Evolutionary conservation across 2,797 vertebrate genomes (phyloP).

Genomic region (Alcedo atthis): DNA sequence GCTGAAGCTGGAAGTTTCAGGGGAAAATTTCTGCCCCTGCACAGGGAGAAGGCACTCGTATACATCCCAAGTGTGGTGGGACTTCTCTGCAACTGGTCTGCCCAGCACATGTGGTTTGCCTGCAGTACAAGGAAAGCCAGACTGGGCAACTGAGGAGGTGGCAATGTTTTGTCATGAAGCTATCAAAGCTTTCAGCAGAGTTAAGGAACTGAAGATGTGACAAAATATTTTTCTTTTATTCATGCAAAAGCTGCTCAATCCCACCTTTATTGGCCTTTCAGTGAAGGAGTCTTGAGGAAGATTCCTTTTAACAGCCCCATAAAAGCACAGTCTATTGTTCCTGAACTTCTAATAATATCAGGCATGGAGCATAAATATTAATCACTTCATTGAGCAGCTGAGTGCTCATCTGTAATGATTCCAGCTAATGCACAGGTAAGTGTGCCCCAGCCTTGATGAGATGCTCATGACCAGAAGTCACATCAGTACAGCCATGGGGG

Average conservation of each 20-base stretch:
- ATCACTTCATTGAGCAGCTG: not conserved
- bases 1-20: not conserved
- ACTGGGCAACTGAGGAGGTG: rapidly evolving
- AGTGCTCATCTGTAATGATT: not conserved
- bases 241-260: not conserved
- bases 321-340: not conserved
- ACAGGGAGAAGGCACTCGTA: rapidly evolving
- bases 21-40: not conserved
- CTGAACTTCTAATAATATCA: not conserved
- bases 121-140: not conserved
- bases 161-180: not conserved
- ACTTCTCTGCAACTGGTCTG: not conserved
- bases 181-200: not conserved
- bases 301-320: not conserved
- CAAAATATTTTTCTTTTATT: not conserved
- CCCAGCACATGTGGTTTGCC: not conserved
- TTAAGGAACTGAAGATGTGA: not conserved
- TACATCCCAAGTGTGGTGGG: rapidly evolving
- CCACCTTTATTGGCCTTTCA: not conserved
- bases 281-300: not conserved
- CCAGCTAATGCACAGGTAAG: not conserved
- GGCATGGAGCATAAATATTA: not conserved
- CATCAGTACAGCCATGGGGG: not conserved
- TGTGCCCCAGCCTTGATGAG: not conserved
- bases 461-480: not conserved